Evolutionary conservation across 1,140 invertebrate genomes (phyloP), one percentile per base, ranked within the genome.

Genomic region (Saccostrea cuccullata): DNA sequence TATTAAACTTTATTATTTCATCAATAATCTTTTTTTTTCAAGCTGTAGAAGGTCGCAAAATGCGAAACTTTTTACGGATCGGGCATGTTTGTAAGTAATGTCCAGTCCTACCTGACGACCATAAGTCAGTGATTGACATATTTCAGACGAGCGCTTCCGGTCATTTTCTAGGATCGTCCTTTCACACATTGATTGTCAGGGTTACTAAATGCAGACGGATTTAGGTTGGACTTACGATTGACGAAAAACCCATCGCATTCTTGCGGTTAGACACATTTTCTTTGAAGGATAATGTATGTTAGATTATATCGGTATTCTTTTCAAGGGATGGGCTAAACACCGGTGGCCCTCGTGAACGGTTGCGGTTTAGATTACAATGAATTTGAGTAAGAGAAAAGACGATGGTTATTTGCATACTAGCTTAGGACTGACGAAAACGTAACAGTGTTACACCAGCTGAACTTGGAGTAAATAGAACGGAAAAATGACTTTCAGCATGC

Each of bases 291-390:
- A 77, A 26, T 77, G 15, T 64, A 64, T 15, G 70, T 11, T 11
- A 77, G 70, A 77, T 77, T 26, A 15, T 77, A 77, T 77, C 70
- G 23, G 70, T 77, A 30, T 15, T 77, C 23, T 77, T 67, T 77
- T 77, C 30, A 77, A 15, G 13, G 70, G 70, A 77, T 40, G 70
- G 70, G 70, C 30, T 6, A 23, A 30, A 15, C 26, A 36, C 11
- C 30, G 70, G 70, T 30, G 70, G 70, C 26, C 70, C 58, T 40
- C 1, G 13, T 36, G 23, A 36, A 13, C 11, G 13, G 11, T 26
- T 36, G 70, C 26, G 30, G 70, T 26, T 26, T 8, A 17, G 13
- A 30, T 36, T 77, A 77, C 30, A 36, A 77, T 77, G 13, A 30
- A 30, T 13, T 12, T 26, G 70, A 26, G 70, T 13, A 77, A 64